Conservation (phyloP, 2,797 vertebrate species). For the Chloroceryle amazona region DNA sequence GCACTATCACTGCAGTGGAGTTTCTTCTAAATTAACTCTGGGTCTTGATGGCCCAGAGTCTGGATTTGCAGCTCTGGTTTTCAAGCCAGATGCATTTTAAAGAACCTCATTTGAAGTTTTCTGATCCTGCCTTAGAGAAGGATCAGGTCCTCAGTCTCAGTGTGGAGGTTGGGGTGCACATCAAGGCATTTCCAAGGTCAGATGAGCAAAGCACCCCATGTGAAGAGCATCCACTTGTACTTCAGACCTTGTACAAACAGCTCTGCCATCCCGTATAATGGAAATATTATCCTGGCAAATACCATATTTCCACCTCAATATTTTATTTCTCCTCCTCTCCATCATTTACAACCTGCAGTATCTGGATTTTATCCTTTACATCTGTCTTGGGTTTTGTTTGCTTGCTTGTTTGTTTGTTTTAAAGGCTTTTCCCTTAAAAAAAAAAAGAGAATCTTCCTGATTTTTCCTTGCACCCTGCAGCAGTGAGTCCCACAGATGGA, state of each 20-base stretch:
- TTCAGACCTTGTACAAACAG: background rate
- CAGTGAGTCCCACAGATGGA: background rate
- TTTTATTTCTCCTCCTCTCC: background rate
- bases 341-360: background rate
- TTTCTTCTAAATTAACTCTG: background rate
- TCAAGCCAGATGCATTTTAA: background rate
- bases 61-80: background rate
- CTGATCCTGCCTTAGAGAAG: background rate
- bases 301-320: rapidly evolving
- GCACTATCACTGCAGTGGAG: rapidly evolving
- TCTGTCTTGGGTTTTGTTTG: too few relatives aligned
- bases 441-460: background rate
- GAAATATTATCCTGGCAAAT: background rate
- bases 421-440: background rate
- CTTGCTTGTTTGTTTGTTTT: background rate
- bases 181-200: background rate
- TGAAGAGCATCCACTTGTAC: background rate
- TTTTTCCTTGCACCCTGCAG: background rate
- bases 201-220: too few relatives aligned
- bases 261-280: background rate
- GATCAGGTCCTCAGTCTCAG: background rate
- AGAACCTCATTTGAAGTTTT: background rate
- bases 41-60: too few relatives aligned
- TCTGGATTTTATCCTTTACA: background rate
- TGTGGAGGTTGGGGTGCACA: background rate